Evolutionary conservation across 2,888 invertebrate species (phyloP), one percentile per base, ranked within the genome.

Genomic region (Hirtodrosophila alboralis): DNA sequence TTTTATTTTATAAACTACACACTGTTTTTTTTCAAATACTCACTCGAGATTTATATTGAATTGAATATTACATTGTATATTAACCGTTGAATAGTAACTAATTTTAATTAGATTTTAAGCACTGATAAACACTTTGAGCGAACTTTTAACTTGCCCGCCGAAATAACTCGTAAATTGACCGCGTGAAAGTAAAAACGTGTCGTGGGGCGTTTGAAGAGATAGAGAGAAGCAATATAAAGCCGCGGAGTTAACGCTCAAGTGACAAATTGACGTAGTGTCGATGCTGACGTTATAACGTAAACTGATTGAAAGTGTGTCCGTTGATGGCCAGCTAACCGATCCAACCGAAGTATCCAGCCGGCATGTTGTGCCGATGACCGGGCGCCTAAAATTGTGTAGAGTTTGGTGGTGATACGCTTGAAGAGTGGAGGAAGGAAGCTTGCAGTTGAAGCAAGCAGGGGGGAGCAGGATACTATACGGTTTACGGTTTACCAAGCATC

Each of bases 281-380:
- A 48, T 64, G 73, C 48, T 77, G 79, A 77, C 84, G 79, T 57
- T 80, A 54, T 67, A 80, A 80, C 77, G 69, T 77, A 80, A 80
- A 80, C 79, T 80, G 79, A 84, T 80, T 84, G 84, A 80, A 79
- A 80, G 80, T 80, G 75, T 75, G 75, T 80, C 70, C 78, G 40
- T 30, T 58, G 67, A 56, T 61, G 57, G 48, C 51, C 47, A 47
- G 49, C 64, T 31, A 27, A 31, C 38, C 48, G 37, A 45, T 30
- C 27, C 44, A 54, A 52, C n/a, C n/a, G n/a, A n/a, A n/a, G n/a
- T n/a, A n/a, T 47, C 62, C 45, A 53, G 65, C 61, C 56, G 56
- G 57, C 47, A 8, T 48, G 33, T 44, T 69, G 36, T 36, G 60
- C 54, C 70, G 63, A 53, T 72, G 72, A 60, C 65, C 66, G 70